phyloP scores from a whole-genome alignment of 2,797 vertebrate genomes.

The Pteropus rufus region DNA sequence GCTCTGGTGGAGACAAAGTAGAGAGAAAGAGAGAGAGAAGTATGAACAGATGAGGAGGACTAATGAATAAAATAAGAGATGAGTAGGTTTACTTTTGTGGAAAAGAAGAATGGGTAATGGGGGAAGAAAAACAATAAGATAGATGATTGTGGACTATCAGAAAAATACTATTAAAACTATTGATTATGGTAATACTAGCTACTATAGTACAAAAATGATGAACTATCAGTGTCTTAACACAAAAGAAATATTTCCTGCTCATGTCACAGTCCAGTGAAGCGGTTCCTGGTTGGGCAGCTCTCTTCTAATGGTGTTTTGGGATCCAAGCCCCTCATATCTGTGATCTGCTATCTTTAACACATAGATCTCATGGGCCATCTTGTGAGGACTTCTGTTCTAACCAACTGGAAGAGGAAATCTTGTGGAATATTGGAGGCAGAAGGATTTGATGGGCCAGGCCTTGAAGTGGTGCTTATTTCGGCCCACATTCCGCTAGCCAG shows the following conservation, averaged over 20 bases:
- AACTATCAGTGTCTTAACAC: neutral
- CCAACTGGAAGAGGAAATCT: neutral
- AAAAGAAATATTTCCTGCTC: neutral
- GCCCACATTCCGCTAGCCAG: neutral
- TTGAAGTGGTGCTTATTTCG: neutral
- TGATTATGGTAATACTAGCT: neutral
- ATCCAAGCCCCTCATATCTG: neutral
- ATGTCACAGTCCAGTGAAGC: neutral
- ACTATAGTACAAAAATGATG: neutral
- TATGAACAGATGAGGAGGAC: neutral
- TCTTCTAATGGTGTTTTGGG: neutral
- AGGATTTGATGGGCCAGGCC: neutral
- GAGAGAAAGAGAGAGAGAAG: neutral
- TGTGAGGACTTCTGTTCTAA: neutral
- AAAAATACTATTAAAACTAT: neutral
- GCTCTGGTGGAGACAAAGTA: neutral
- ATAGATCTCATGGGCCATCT: neutral
- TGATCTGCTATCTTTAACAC: neutral
- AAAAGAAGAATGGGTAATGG: neutral
- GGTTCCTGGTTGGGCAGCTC: neutral
- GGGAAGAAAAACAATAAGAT: neutral
- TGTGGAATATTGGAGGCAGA: neutral
- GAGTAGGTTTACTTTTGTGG: neutral
- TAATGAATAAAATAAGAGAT: neutral
- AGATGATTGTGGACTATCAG: neutral